Percentiles rank a stretch among this genome's conserved stretches.
Evolutionary conservation across 2,888 invertebrate species (phyloP).

Genomic region (Oxytorus armatus): DNA sequence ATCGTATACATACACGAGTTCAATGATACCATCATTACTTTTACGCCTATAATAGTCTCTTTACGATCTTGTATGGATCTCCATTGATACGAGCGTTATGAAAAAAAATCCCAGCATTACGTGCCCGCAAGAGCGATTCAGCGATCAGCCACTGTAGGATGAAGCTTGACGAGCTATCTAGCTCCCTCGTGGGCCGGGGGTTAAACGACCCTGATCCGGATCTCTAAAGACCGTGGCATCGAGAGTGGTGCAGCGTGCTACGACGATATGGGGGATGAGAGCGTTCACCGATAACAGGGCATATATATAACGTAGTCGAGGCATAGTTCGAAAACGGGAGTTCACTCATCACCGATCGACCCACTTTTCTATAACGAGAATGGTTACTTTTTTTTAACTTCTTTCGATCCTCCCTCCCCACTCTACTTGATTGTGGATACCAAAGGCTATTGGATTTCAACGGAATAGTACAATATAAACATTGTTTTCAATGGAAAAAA

Average conservation of each 20-base stretch:
- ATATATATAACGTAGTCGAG: slow-evolving; percentile 39
- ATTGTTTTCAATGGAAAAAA: no score
- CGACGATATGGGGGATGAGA: slow-evolving; percentile 57
- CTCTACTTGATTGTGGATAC: slow-evolving; percentile 3
- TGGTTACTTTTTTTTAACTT: slow-evolving; percentile 26
- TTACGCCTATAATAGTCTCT: no score
- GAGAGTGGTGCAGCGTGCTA: slow-evolving; percentile 37
- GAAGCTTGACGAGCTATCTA: slow-evolving; percentile 45
- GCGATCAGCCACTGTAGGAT: slow-evolving; percentile 39
- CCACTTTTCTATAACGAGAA: slow-evolving; percentile 67
- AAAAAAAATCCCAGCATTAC: slow-evolving; percentile 9
- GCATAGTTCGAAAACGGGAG: slow-evolving; percentile 33
- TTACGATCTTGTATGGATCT: no score
- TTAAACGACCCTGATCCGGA: slow-evolving; percentile 67
- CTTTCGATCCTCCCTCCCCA: background rate
- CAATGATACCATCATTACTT: no score
- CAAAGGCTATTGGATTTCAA: background rate
- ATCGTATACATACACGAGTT: no score
- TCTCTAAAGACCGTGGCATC: slow-evolving; percentile 60
- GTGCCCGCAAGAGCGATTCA: slow-evolving; percentile 20
- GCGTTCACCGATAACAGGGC: slow-evolving; percentile 60
- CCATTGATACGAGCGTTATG: slow-evolving; percentile 18
- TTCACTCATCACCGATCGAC: slow-evolving; percentile 63
- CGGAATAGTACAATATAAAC: slow-evolving; percentile 1
- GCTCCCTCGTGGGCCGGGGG: slow-evolving; percentile 30